A percentile compares a stretch with the other conserved stretches of the same genome.
These are phyloP conservation scores for Podocnemis expansa DNA, from an alignment of 2,113 vertebrate genomes.

Conservation along the genomic window DNA sequence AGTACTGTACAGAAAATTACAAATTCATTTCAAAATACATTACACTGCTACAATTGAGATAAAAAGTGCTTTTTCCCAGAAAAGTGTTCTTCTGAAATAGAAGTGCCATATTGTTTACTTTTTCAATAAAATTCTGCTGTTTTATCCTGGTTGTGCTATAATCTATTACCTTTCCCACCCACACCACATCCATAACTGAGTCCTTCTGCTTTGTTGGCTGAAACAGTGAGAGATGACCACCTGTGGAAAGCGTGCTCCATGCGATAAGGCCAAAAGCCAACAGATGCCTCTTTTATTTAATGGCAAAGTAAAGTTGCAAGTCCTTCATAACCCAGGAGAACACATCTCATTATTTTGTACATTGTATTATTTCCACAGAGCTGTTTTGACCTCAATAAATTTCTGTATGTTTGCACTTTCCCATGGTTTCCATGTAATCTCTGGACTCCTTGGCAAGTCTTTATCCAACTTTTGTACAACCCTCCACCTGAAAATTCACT, in stretches of 20 bases:
- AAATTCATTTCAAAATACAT: constrained; percentile 97
- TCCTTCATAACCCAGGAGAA: constrained; percentile 23
- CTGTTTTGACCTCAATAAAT: neutral
- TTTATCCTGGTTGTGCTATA: constrained; percentile 68
- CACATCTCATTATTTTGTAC: neutral
- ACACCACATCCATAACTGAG: constrained; percentile 43
- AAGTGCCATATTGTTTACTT: constrained; percentile 56
- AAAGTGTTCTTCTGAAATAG: constrained; percentile 80
- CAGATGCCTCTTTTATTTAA: constrained; percentile 43
- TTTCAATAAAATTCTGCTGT: constrained; percentile 47
- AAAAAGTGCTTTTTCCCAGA: constrained; percentile 84
- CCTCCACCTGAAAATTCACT: accelerated
- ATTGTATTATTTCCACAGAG: neutral
- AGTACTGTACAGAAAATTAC: constrained; percentile 95
- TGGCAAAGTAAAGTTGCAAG: neutral
- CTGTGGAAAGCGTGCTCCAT: constrained; percentile 29
- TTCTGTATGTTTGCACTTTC: neutral
- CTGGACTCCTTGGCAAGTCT: neutral
- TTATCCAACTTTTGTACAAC: neutral
- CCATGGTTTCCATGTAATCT: neutral
- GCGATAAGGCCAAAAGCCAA: neutral
- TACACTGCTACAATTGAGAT: constrained; percentile 87
- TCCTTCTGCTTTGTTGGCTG: constrained; percentile 54
- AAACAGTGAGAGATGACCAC: constrained; percentile 36
- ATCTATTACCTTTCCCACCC: constrained; percentile 12